A percentile compares a stretch with the other conserved stretches of the same genome.
phyloP scores from a whole-genome alignment of 2,888 invertebrate species.

The Trachelus troglodyta region DNA sequence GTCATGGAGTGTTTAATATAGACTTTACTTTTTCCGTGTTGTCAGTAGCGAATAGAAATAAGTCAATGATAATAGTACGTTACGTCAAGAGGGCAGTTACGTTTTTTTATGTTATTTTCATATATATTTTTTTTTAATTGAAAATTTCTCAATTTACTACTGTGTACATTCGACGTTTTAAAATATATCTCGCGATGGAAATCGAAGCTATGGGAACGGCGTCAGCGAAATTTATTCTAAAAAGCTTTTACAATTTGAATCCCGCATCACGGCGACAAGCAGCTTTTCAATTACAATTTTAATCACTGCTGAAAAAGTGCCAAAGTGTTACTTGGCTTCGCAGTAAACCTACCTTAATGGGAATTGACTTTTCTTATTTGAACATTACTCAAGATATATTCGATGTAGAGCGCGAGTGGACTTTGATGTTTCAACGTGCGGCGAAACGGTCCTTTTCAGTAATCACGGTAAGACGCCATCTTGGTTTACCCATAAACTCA shows the following conservation, averaged over 20 bases:
- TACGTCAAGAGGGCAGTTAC: neutral
- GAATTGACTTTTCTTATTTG: slow-evolving; percentile 22
- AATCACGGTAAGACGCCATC: neutral
- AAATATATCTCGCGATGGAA: neutral
- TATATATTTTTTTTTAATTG: neutral
- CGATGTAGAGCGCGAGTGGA: neutral
- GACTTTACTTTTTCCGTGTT: neutral
- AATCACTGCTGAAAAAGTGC: slow-evolving; percentile 13
- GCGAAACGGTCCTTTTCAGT: neutral
- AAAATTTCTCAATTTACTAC: neutral
- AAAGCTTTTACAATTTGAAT: neutral
- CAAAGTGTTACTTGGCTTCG: slow-evolving; percentile 2
- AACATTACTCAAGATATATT: slow-evolving; percentile 10
- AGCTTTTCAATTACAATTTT: slow-evolving; percentile 16
- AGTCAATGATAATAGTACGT: neutral
- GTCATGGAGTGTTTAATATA: neutral
- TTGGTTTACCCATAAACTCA: neutral
- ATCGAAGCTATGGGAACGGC: neutral
- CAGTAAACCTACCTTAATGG: slow-evolving; percentile 14
- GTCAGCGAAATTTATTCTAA: neutral
- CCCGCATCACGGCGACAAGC: neutral
- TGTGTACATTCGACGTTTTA: neutral
- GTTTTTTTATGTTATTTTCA: neutral
- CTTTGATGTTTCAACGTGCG: neutral
- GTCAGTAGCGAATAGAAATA: neutral